phyloP scores from a whole-genome alignment of 2,888 invertebrate species.

The Synergus gifuensis region DNA sequence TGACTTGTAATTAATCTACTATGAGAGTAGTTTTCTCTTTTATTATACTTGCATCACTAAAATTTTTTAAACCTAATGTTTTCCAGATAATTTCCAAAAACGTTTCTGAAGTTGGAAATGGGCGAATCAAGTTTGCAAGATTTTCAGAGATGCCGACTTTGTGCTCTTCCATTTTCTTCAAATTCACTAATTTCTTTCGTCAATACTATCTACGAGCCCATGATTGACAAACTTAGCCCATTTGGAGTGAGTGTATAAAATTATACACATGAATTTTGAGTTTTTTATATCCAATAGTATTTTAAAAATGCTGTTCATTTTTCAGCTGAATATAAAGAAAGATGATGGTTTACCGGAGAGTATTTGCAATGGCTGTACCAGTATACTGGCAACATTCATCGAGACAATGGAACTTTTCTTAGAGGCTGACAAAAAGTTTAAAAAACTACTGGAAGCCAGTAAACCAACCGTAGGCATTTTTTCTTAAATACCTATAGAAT shows the following conservation, averaged over 20 bases:
- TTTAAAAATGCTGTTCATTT: background rate
- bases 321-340: constrained; percentile 41
- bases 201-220: constrained; percentile 7
- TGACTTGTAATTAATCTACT: background rate
- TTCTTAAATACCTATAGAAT: background rate
- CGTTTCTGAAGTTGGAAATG: background rate
- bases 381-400: constrained; percentile 48
- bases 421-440: constrained; percentile 49
- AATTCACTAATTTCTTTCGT: constrained; percentile 33
- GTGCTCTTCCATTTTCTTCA: constrained; percentile 21
- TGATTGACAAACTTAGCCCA: constrained; percentile 29
- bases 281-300: background rate
- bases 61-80: background rate
- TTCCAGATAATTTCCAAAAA: background rate
- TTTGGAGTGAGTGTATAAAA: constrained; percentile 2
- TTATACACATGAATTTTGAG: background rate
- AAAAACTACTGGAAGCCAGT: background rate
- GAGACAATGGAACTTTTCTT: constrained; percentile 48
- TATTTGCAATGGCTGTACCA: constrained; percentile 45
- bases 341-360: constrained; percentile 52
- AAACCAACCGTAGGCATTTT: background rate
- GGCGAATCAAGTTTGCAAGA: background rate
- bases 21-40: background rate
- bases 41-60: background rate
- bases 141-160: constrained; percentile 36